Conservation (phyloP, 1,140 invertebrate genomes). For the Drosophila kikkawai region DNA sequence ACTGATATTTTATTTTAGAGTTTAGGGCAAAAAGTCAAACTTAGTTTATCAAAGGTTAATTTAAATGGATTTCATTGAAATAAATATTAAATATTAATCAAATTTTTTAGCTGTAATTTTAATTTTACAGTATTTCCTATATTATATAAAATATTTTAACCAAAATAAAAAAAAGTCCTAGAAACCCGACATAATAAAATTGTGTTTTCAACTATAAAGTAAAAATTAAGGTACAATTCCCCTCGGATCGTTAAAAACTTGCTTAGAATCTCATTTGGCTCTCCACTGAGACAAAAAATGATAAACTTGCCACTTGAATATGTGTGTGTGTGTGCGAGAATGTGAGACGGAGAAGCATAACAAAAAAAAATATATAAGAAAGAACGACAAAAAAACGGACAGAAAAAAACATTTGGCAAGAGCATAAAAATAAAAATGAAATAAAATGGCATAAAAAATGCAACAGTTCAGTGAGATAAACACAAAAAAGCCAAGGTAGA, state of each 20-base stretch:
- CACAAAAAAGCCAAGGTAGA: constrained; percentile 55
- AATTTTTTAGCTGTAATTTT: neutral
- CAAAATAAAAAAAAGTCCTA: neutral
- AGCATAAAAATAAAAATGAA: constrained; percentile 75
- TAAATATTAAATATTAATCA: too few relatives aligned
- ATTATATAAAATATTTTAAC: neutral
- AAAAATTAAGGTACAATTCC: constrained; percentile 2
- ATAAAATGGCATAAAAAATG: constrained; percentile 78
- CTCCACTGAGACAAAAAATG: constrained; percentile 61
- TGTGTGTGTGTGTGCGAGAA: constrained; percentile 15
- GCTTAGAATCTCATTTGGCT: constrained; percentile 3
- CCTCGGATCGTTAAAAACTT: constrained; percentile 6
- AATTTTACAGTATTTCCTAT: neutral
- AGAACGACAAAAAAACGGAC: constrained; percentile 13
- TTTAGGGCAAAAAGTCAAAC: neutral
- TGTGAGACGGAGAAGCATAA: constrained; percentile 18
- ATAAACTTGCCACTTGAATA: constrained; percentile 49
- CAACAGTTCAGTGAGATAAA: constrained; percentile 70
- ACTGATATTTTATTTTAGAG: too few relatives aligned
- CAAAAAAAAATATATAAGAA: constrained; percentile 6
- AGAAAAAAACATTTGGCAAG: constrained; percentile 53
- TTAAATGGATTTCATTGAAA: too few relatives aligned
- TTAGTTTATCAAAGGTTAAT: neutral
- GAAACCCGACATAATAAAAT: neutral
- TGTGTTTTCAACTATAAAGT: neutral